phyloP scores from a whole-genome alignment of 2,888 invertebrate genomes.

The Zootermopsis nevadensis region DNA sequence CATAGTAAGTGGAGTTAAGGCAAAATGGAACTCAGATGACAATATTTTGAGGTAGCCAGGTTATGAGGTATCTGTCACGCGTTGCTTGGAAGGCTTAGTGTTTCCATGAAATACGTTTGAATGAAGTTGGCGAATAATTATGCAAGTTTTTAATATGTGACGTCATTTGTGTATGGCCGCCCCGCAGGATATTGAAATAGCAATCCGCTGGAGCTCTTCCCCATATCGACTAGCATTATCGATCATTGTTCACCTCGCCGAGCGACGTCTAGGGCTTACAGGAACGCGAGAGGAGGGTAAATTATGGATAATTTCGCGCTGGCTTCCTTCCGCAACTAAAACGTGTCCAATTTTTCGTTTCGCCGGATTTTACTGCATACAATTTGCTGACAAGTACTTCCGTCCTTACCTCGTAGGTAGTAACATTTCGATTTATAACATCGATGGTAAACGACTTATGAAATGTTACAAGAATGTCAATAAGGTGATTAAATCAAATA shows the following conservation, averaged over 20 bases:
- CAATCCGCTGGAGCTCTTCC: neutral
- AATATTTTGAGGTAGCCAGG: too few species aligned
- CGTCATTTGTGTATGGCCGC: too few species aligned
- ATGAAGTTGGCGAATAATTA: too few species aligned
- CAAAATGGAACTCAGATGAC: too few species aligned
- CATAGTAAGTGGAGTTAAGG: too few species aligned
- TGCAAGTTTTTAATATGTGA: too few species aligned
- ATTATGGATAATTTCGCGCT: constrained; percentile 32
- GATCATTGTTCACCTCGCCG: constrained; percentile 12
- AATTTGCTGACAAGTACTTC: neutral
- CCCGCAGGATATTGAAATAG: neutral
- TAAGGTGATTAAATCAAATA: too few species aligned
- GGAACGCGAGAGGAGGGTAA: constrained; percentile 1
- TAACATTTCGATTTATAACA: neutral
- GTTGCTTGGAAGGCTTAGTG: too few species aligned
- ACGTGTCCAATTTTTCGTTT: constrained; percentile 32
- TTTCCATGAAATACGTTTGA: too few species aligned
- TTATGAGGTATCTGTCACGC: too few species aligned
- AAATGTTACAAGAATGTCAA: too few species aligned
- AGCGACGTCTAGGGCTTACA: neutral
- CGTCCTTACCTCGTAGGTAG: neutral
- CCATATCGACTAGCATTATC: constrained; percentile 15
- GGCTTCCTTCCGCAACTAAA: constrained; percentile 6
- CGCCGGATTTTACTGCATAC: neutral
- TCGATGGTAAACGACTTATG: neutral